Base-by-base conservation (phyloP, 2,888 invertebrate species). In the Hirtodrosophila duncani region DNA sequence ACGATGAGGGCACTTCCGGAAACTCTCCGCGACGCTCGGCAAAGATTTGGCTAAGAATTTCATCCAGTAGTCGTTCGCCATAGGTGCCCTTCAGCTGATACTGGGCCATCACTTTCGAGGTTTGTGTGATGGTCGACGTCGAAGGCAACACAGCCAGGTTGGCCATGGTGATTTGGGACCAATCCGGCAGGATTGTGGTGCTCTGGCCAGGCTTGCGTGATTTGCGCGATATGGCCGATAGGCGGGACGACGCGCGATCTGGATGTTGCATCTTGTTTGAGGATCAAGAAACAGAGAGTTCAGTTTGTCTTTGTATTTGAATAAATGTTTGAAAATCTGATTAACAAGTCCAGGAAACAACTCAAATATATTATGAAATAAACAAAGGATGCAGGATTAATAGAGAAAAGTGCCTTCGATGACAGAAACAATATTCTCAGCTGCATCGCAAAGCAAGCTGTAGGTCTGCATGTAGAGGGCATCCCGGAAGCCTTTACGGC, bases 381-480 rank as follows among this genome's bases (percentile, higher is more conserved):
- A n/a, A n/a, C n/a, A n/a, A n/a, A 8, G 43, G 20, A 27, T 42
- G 43, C 5, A 55, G n/a, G n/a, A n/a, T n/a, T n/a, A n/a, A n/a
- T n/a, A n/a, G n/a, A n/a, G 33, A 4, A n/a, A 53, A 1, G 74
- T 74, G 52, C 83, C 72, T 49, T 83, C 83, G 18, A 83, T 84
- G 11, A 84, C 66, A 4, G 83, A 82, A 0, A 82, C 83, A 45
- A 84, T 67, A 39, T 84, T 69, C 55, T 83, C 83, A n/a, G 58
- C 63, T 4, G 69, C 59, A 58, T 83, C 69, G 8, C 84, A 81
- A 33, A 83, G 20, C 20, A 81, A 23, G 1, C 65, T 67, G 14
- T 84, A 83, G 4, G 84, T 84, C 9, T 83, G 82, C 53, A 83
- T 52, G 30, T 82, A 84, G n/a, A 83, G 62, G 0, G 80, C 37